Percentiles rank a stretch among this genome's conserved stretches.
Conservation (phyloP, 2,113 vertebrate species). For the Sardina pilchardus region DNA sequence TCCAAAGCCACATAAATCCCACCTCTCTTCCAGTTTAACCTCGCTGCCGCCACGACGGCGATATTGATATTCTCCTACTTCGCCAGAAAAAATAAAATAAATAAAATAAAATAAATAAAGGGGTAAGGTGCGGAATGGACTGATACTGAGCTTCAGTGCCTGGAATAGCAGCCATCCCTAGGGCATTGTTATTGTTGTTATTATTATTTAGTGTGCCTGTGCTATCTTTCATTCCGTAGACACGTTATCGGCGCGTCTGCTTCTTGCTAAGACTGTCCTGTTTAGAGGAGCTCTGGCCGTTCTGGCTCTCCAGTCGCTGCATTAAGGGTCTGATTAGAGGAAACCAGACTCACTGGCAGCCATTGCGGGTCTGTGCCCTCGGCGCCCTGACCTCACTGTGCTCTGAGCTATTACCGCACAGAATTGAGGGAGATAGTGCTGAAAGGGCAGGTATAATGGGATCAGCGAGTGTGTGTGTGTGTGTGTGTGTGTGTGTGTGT, state of each 20-base stretch:
- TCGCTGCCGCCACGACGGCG: too few relatives aligned
- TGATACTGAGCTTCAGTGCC: too few relatives aligned
- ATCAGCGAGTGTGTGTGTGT: not conserved
- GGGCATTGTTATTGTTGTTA: too few relatives aligned
- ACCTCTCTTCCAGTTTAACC: too few relatives aligned
- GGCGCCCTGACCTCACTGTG: not conserved
- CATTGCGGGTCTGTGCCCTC: not conserved
- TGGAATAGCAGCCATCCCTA: too few relatives aligned
- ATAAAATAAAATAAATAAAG: too few relatives aligned
- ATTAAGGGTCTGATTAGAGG: not conserved
- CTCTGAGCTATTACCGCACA: not conserved
- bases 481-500: not conserved
- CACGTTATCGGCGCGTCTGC: not conserved
- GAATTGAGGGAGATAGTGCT: not conserved
- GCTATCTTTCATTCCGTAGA: not conserved
- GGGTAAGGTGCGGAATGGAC: too few relatives aligned
- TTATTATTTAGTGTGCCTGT: not conserved
- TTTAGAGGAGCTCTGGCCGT: not conserved
- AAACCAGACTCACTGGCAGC: not conserved
- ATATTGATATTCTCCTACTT: too few relatives aligned
- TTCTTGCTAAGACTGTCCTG: not conserved
- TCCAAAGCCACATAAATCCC: too few relatives aligned
- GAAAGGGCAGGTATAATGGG: not conserved
- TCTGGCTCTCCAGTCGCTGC: conserved; percentile 6
- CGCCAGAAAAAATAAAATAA: too few relatives aligned